Base-by-base conservation (phyloP, 2,113 vertebrate species). In the Lophochroa leadbeateri region DNA sequence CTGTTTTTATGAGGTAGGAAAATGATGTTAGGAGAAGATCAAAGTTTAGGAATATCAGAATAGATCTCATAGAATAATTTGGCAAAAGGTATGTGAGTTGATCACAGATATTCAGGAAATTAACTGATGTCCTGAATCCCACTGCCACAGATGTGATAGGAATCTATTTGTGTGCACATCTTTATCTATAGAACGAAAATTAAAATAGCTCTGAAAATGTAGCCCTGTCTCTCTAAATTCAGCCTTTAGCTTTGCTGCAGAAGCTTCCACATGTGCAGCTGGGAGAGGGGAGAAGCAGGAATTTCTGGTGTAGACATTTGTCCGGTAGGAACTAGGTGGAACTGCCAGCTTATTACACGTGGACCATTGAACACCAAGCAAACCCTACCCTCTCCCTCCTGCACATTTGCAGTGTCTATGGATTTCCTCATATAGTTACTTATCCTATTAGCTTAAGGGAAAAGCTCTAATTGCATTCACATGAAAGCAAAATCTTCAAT, bases 301-400 rank as follows among this genome's bases (percentile, higher is more conserved):
- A 86, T 93, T 91, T 88, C 65, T 76, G 78, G 25, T 29, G 67
- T 44, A 82, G 57, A 55, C 52, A 58, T 94, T 92, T 94, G 92
- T 94, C 95, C 46, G 1, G 61, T 72, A 93, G 41, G 90, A 94
- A 86, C 85, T 83, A 90, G 92, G 77, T 78, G 71, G 68, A 96
- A 74, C 72, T 84, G 83, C 70, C 70, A 89, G 70, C 61, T 89
- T 84, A 69, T 86, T 93, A 84, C 90, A 71, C 68, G 57, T 39
- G 92, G 94, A 39, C 86, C 77, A 91, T 3, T 96, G 95, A 92
- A 78, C 95, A 94, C 69, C 70, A 82, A 87, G 90, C 90, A 96
- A 96, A 89, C 74, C 60, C 77, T 76, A 31, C 80, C 78, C 28
- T 79, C 69, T 71, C 88, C 69, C 78, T 94, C 68, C 88, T 94